Evolutionary conservation across 1,140 invertebrate species (phyloP), one percentile per base, ranked within the genome.

Genomic region (Rhizoglyphus robini): DNA sequence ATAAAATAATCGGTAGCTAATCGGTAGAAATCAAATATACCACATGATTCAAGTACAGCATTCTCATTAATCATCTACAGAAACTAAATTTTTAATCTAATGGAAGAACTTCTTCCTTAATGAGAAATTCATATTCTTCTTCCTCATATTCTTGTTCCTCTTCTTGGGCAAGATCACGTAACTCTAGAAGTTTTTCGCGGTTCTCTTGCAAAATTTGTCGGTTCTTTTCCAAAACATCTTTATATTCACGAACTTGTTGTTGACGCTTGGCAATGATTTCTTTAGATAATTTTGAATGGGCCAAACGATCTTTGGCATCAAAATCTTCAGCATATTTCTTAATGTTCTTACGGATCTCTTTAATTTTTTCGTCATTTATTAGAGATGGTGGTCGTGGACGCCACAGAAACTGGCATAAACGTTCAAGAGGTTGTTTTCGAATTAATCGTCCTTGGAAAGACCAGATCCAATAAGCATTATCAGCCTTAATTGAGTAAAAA

Each of bases 271-370:
- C 93, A 38, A 98, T 84, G 69, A 97, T 77, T 81, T 98, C 93
- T 82, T 96, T 96, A 49, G 92, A 96, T 38, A 93, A 93, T 71
- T 93, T 90, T 49, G 87, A 90, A 73, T 88, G 81, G 58, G 91
- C 82, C 80, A 93, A 86, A 63, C 90, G 85, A 80, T 99, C 96
- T 76, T 98, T 95, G 70, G 86, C 86, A 73, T 98, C 94, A 76
- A 99, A 99, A 76, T 91, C 86, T 4, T 87, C 83, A 64, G 90
- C 91, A 80, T 96, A 97, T 74, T 94, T 95, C 80, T 99, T 98
- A 72, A 99, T 80, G 75, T 95, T 97, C 81, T 96, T 97, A 76
- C 92, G 94, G 67, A 98, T 93, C 49, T 98, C 90, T 79, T 77
- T 80, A 15, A 81, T 72, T 65, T 79, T 77, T 58, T 81, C 79